Evolutionary conservation across 2,113 vertebrate genomes (phyloP), one percentile per base, ranked within the genome.

Genomic region (Phoenicopterus ruber): DNA sequence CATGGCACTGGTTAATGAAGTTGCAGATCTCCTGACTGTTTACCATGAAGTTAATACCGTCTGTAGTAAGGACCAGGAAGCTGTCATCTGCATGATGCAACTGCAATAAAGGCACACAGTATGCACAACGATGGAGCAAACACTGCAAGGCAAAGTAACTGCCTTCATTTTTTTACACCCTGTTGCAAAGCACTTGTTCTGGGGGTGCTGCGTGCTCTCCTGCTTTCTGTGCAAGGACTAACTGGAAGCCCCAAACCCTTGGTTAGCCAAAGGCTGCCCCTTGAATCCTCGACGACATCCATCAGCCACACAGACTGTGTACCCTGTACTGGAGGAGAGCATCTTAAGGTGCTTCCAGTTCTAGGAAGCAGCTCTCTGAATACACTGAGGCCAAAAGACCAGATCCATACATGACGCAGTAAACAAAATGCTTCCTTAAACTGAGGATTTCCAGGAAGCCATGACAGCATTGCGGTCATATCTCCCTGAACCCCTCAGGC

Each of bases 1-100:
- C 99, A 2, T 99, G 98, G 94, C 99, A 99, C 97, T 99, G 99
- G 95, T 98, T 99, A 89, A 99, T 99, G 91, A 99, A 98, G 83
- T 99, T 96, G 38, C 99, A 99, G 96, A 99, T 99, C 97, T 99
- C 99, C 92, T 99, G 99, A 90, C 99, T 99, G 90, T 99, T 99
- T 97, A 99, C 99, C 22, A 99, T 99, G 96, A 99, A 99, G 98
- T 99, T 99, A 78, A 99, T 98, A 52, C 99, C 99, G 0, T 99
- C 99, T 4, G 99, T 99, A 46, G 99, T 99, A 94, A 99, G 99
- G 24, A 99, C 99, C 95, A 99, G 98, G 96, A 99, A 99, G 32
- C 99, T 97, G 93, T 99, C 99, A 0, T 99, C 98, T 2, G 98
- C 99, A 2, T 99, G 99, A 31, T 99, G 98, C 59, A 99, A 65